A percentile compares a stretch with the other conserved stretches of the same genome.
Evolutionary conservation across 1,140 invertebrate genomes (phyloP).

Genomic region (Drosophila navojoa): DNA sequence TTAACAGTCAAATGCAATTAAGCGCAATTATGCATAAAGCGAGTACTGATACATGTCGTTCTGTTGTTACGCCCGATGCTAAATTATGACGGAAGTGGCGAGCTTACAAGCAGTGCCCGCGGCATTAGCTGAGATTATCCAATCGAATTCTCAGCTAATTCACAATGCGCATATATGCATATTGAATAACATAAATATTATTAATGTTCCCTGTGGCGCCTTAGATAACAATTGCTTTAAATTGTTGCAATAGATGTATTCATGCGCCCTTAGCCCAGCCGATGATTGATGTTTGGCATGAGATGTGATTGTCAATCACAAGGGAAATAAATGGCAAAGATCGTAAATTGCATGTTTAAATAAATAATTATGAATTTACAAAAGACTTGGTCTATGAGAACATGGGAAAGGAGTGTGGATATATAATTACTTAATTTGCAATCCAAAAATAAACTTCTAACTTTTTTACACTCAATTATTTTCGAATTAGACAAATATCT

Average conservation of each 20-base stretch:
- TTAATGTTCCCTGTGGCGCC: conserved; percentile 10
- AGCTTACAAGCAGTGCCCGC: conserved; percentile 58
- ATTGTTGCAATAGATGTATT: conserved; percentile 1
- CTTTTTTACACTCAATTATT: too few species aligned
- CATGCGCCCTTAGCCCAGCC: not conserved
- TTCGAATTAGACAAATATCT: too few species aligned
- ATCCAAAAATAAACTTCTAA: too few species aligned
- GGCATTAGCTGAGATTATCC: conserved; percentile 64
- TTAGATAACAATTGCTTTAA: conserved; percentile 24
- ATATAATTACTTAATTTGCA: too few species aligned
- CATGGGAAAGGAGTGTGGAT: too few species aligned
- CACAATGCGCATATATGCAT: conserved; percentile 35
- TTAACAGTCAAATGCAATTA: conserved; percentile 56
- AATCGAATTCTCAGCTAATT: conserved; percentile 49
- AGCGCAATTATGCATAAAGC: conserved; percentile 71
- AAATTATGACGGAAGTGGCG: conserved; percentile 68
- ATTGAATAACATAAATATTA: conserved; percentile 21
- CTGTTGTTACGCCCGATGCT: conserved; percentile 12
- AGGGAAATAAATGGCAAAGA: too few species aligned
- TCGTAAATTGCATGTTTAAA: too few species aligned
- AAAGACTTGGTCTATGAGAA: too few species aligned
- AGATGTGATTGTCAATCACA: not conserved
- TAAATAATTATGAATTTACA: too few species aligned
- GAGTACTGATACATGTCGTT: conserved; percentile 9
- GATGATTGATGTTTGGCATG: not conserved